phyloP scores from a whole-genome alignment of 1,140 invertebrate species.

The Gonioctena quinquepunctata region DNA sequence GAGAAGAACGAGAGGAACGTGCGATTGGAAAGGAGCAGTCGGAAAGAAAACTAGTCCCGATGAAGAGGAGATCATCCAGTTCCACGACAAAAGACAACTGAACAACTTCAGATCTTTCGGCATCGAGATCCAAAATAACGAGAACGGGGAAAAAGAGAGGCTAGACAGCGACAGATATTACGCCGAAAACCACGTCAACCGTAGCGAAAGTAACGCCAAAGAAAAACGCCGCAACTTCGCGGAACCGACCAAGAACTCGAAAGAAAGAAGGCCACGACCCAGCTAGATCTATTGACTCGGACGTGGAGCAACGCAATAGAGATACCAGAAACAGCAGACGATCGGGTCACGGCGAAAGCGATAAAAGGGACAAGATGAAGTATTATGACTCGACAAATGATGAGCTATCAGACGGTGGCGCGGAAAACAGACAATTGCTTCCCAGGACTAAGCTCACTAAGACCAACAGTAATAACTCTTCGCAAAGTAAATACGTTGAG shows the following conservation, averaged over 20 bases:
- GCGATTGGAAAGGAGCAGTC: slow-evolving; percentile 33
- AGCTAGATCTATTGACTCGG: slow-evolving; percentile 51
- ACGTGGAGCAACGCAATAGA: slow-evolving; percentile 56
- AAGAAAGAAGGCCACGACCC: slow-evolving; percentile 54
- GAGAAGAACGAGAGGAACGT: slow-evolving; percentile 42
- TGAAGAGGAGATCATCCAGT: slow-evolving; percentile 39
- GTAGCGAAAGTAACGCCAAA: slow-evolving; percentile 58
- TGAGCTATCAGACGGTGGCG: slow-evolving; percentile 61
- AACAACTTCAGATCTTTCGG: slow-evolving; percentile 51
- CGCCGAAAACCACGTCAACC: slow-evolving; percentile 56
- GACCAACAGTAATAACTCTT: slow-evolving; percentile 60
- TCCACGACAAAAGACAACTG: slow-evolving; percentile 33
- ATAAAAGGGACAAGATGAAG: slow-evolving; percentile 42
- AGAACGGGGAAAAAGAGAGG: slow-evolving; percentile 52
- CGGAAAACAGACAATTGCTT: slow-evolving; percentile 65
- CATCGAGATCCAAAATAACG: slow-evolving; percentile 46
- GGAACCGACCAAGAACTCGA: slow-evolving; percentile 28
- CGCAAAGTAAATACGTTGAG: slow-evolving; percentile 39
- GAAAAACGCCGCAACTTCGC: slow-evolving; percentile 43
- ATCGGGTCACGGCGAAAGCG: slow-evolving; percentile 47
- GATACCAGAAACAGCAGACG: slow-evolving; percentile 51
- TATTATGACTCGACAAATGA: slow-evolving; percentile 62
- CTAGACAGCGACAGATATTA: slow-evolving; percentile 57
- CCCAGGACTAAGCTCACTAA: slow-evolving; percentile 72
- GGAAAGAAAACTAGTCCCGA: slow-evolving; percentile 26